These are phyloP conservation scores for Pangasius larnaudii DNA, from an alignment of 2,797 vertebrate genomes.

Conservation along the genomic window DNA sequence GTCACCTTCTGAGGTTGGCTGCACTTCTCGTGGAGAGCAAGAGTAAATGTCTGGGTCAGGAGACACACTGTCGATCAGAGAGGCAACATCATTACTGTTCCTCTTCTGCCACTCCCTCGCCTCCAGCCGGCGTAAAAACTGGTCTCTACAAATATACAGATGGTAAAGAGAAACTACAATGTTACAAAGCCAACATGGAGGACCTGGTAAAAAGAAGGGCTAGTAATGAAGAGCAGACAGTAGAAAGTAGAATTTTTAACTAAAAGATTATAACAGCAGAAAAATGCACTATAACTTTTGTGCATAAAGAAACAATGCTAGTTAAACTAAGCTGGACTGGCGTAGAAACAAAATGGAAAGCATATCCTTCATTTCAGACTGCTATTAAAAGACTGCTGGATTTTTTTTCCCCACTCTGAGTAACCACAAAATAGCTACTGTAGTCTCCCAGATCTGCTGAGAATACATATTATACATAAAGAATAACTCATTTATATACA, in stretches of 20 bases:
- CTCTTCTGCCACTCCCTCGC: constrained; percentile 84
- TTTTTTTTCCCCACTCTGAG: not conserved
- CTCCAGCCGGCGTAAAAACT: constrained; percentile 86
- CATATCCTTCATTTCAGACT: constrained; percentile 5
- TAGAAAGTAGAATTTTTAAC: not conserved
- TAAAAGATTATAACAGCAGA: not conserved
- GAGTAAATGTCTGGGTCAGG: constrained; percentile 26
- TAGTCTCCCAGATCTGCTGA: not conserved
- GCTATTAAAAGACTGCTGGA: constrained; percentile 1
- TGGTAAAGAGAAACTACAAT: not conserved
- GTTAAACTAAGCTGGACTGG: not conserved
- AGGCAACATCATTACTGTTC: constrained; percentile 30
- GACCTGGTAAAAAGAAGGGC: not conserved
- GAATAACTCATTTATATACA: not conserved
- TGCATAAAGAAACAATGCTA: not conserved
- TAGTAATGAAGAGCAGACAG: not conserved
- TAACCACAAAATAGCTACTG: constrained; percentile 41
- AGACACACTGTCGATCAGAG: not conserved
- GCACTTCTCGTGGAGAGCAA: constrained; percentile 23
- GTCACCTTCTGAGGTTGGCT: constrained; percentile 42
- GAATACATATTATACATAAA: not conserved
- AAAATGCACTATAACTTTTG: not conserved
- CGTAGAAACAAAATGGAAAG: constrained; percentile 1
- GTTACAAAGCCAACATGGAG: constrained; percentile 27
- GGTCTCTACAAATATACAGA: constrained; percentile 75